phyloP scores from a whole-genome alignment of 2,888 invertebrate species.

The Pseudococcus jackbeardsleyi region DNA sequence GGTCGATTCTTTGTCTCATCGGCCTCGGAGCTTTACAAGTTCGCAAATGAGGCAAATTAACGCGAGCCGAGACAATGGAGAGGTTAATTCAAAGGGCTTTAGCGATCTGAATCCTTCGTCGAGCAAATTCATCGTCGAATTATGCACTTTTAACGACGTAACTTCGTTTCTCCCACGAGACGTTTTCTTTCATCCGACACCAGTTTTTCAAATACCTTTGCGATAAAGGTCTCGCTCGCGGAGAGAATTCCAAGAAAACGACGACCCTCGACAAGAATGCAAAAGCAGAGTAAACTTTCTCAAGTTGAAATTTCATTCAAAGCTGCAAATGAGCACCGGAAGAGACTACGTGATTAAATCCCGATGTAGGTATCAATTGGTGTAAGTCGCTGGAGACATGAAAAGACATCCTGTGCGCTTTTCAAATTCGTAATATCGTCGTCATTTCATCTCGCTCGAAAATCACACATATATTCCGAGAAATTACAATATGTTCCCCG shows the following conservation, averaged over 20 bases:
- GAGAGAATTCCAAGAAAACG: not conserved
- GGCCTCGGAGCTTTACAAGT: not conserved
- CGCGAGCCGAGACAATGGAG: not conserved
- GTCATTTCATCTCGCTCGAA: not conserved
- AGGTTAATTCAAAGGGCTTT: not conserved
- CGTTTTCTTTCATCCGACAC: not conserved
- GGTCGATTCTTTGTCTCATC: not conserved
- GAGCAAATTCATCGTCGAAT: not conserved
- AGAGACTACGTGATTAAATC: not conserved
- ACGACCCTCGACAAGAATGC: not conserved
- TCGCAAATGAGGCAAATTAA: not conserved
- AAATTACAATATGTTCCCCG: not conserved
- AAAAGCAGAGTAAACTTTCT: not conserved
- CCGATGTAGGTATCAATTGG: not conserved
- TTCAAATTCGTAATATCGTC: too few species aligned
- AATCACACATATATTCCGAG: not conserved
- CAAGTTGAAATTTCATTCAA: not conserved
- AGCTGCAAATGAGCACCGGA: not conserved
- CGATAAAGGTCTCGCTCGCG: too few species aligned
- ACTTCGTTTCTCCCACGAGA: slow-evolving; percentile 25
- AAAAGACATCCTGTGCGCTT: too few species aligned
- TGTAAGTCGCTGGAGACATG: too few species aligned
- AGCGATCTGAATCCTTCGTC: not conserved
- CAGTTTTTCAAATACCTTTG: not conserved
- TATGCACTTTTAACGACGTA: slow-evolving; percentile 23